A percentile compares a stretch with the other conserved stretches of the same genome.
Evolutionary conservation across 2,888 invertebrate genomes (phyloP).

Genomic region (Scaptodrosophila latifasciaeformis): DNA sequence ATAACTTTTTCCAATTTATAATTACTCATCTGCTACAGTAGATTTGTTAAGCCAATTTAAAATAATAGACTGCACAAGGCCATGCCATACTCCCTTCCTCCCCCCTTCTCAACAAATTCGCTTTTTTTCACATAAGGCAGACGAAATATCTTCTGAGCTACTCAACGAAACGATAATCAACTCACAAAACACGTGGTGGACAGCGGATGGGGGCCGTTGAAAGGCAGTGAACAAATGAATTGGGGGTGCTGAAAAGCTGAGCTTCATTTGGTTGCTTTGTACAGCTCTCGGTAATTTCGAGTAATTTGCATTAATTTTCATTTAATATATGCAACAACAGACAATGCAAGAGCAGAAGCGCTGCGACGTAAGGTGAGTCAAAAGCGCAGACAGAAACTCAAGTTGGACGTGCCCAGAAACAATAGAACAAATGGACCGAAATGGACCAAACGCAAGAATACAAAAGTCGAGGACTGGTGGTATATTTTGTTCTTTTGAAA

Average conservation of each 20-base stretch:
- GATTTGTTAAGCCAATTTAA: constrained; percentile 62
- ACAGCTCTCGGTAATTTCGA: constrained; percentile 49
- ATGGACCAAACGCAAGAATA: constrained; percentile 26
- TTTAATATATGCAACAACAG: constrained; percentile 53
- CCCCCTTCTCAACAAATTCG: too few relatives aligned
- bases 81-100: too few relatives aligned
- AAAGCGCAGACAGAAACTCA: constrained; percentile 24
- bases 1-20: constrained; percentile 35
- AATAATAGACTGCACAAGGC: constrained; percentile 45
- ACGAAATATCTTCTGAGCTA: constrained; percentile 49
- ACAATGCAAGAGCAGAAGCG: not conserved
- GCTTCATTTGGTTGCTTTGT: constrained; percentile 32
- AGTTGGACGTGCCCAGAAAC: constrained; percentile 7
- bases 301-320: constrained; percentile 70
- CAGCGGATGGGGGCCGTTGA: constrained; percentile 4
- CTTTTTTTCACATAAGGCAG: too few relatives aligned
- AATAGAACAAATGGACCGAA: constrained; percentile 10
- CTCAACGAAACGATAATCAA: constrained; percentile 15
- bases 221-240: constrained; percentile 3
- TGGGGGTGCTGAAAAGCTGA: constrained; percentile 9
- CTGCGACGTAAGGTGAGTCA: not conserved
- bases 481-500: constrained; percentile 10
- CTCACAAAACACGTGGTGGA: not conserved
- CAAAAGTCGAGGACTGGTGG: not conserved
- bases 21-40: constrained; percentile 60